phyloP scores from a whole-genome alignment of 2,888 invertebrate species.

The Xestia rhomboidea region DNA sequence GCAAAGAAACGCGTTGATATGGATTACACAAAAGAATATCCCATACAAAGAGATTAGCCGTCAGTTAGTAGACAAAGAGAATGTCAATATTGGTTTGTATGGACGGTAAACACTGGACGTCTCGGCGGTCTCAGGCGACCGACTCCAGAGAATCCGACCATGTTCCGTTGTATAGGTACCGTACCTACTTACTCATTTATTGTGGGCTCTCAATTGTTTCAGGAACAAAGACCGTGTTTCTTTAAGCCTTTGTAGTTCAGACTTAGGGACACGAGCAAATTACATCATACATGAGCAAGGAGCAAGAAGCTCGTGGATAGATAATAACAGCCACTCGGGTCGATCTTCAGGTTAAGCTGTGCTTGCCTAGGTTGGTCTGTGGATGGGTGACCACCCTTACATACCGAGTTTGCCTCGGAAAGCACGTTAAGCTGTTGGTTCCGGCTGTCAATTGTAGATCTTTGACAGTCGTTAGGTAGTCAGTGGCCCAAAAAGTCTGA shows the following conservation, averaged over 20 bases:
- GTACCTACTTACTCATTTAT: conserved; percentile 63
- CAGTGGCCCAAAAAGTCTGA: too few species aligned
- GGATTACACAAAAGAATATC: conserved; percentile 80
- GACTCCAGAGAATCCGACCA: conserved; percentile 82
- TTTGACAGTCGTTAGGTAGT: too few species aligned
- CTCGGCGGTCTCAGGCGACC: conserved; percentile 69
- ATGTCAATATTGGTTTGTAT: conserved; percentile 88
- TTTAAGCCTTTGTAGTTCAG: conserved; percentile 51
- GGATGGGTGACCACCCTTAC: too few species aligned
- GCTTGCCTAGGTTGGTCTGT: too few species aligned
- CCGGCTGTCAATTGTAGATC: too few species aligned
- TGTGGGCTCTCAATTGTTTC: conserved; percentile 78
- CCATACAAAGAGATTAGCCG: conserved; percentile 85
- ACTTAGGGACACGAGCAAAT: conserved; percentile 18
- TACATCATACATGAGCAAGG: conserved; percentile 19
- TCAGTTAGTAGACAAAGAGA: conserved; percentile 85
- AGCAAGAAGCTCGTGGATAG: too few species aligned
- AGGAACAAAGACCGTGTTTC: conserved; percentile 78
- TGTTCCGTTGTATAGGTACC: conserved; percentile 71
- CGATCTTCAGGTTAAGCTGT: too few species aligned
- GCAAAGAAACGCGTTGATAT: conserved; percentile 69
- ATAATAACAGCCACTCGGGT: too few species aligned
- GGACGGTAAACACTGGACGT: conserved; percentile 82
- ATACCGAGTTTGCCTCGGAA: too few species aligned
- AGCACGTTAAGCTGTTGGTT: too few species aligned